Evolutionary conservation across 2,113 vertebrate species (phyloP), one percentile per base, ranked within the genome.

Genomic region (Aix galericulata): DNA sequence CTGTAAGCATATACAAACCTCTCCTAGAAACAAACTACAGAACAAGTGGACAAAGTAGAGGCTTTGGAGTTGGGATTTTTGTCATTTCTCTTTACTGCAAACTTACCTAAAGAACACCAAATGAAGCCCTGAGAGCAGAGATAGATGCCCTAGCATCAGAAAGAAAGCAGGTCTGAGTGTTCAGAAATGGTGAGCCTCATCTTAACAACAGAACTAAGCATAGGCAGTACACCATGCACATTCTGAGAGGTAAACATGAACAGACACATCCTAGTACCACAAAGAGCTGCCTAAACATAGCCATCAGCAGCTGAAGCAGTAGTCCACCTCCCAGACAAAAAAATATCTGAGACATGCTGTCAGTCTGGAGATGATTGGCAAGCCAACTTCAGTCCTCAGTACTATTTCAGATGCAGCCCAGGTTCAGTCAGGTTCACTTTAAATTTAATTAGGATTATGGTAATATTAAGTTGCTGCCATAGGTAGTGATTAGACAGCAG

Each of bases 391-490:
- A 79, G 59, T 85, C 42, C 48, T 93, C 38, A 64, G 11, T 26
- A 7, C 9, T n/a, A 5, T 50, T 87, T 72, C 62, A 94, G 80
- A 82, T 16, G 26, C 56, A 86, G 26, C 18, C 46, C 44, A 58
- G 17, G 59, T 79, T 88, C 53, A 91, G 18, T 13, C 36, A 63
- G 12, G n/a, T 52, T 89, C 85, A 76, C 22, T 89, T 82, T 6
- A 86, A 68, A 86, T 88, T 91, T 85, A 79, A 89, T 93, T 64
- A 79, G 42, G 38, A 89, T 85, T 89, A 66, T 64, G 44, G 26
- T 64, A 89, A 68, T 17, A 44, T 56, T 56, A 64, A 60, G 32
- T 46, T 48, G 40, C 58, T 91, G 38, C 62, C 53, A 76, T 25
- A 68, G 48, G 53, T 53, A 44, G 38, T 31, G 59, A 90, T 85